These are phyloP conservation scores for Tylochromis polylepis DNA, from an alignment of 2,113 vertebrate species.

Conservation along the genomic window DNA sequence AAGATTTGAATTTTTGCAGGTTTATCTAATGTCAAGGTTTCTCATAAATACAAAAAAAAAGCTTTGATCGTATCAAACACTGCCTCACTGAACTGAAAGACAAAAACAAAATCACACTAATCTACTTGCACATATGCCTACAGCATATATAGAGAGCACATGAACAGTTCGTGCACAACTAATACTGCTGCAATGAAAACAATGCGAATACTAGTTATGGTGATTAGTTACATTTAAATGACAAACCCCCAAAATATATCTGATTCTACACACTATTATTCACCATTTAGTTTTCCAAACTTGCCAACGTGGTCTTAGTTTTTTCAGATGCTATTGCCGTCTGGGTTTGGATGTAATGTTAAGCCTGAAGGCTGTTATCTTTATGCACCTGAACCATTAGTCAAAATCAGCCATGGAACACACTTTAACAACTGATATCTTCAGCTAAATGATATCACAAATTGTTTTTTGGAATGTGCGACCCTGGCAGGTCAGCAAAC, in stretches of 20 bases:
- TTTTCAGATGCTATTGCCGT: constrained; percentile 2
- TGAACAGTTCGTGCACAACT: neutral
- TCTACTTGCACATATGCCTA: neutral
- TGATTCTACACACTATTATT: neutral
- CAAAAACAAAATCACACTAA: neutral
- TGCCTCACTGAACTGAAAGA: constrained; percentile 17
- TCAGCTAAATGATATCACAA: constrained; percentile 47
- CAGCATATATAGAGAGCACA: neutral
- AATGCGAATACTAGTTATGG: neutral
- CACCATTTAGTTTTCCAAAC: neutral
- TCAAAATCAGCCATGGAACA: constrained; percentile 44
- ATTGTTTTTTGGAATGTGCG: constrained; percentile 56
- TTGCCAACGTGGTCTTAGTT: neutral
- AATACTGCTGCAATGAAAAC: neutral
- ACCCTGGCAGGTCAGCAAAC: constrained; percentile 73
- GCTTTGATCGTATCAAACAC: constrained; percentile 62
- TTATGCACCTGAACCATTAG: constrained; percentile 31
- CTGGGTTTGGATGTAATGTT: neutral
- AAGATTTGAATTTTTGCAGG: constrained; percentile 65
- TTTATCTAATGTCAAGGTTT: constrained; percentile 64
- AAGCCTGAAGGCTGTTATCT: constrained; percentile 14
- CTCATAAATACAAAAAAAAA: constrained; percentile 67
- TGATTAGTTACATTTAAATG: neutral
- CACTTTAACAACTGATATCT: constrained; percentile 37
- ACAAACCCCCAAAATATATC: neutral